Conservation (phyloP, 2,888 invertebrate genomes). For the Oscheius sp. region DNA sequence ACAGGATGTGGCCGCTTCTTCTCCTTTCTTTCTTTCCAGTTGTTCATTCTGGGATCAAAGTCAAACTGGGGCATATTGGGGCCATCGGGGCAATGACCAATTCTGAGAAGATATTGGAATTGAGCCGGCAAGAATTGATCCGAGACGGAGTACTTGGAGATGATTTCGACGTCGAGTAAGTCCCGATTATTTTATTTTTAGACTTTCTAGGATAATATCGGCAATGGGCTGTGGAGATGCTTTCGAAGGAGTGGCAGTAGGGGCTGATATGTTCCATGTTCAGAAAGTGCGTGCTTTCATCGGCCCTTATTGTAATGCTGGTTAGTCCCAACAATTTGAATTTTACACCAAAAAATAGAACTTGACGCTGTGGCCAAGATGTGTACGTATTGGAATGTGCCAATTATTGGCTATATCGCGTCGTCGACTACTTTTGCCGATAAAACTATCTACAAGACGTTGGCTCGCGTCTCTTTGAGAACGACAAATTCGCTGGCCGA, state of each 20-base stretch:
- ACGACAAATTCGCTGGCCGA: constrained; percentile 71
- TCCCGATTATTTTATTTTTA: too few species aligned
- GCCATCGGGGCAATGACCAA: constrained; percentile 70
- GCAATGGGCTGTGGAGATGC: constrained; percentile 71
- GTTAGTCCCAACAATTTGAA: too few species aligned
- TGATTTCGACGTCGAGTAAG: constrained; percentile 68
- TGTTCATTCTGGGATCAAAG: constrained; percentile 31
- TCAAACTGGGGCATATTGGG: constrained; percentile 70
- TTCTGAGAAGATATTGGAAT: constrained; percentile 66
- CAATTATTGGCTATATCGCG: constrained; percentile 72
- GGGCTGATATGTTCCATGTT: constrained; percentile 72
- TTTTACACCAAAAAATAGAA: background rate
- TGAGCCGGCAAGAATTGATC: constrained; percentile 63
- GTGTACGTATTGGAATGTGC: constrained; percentile 72
- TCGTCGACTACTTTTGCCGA: constrained; percentile 70
- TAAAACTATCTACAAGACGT: constrained; percentile 69
- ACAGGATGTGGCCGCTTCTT: too few species aligned
- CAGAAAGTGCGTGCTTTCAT: constrained; percentile 71
- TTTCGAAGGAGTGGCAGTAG: constrained; percentile 72
- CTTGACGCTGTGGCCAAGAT: constrained; percentile 69
- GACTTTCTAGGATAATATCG: constrained; percentile 59
- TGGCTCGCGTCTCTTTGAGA: constrained; percentile 69
- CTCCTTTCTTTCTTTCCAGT: too few species aligned
- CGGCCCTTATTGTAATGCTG: constrained; percentile 71
- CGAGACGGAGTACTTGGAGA: constrained; percentile 66